Evolutionary conservation across 2,113 vertebrate species (phyloP), one percentile per base, ranked within the genome.

Genomic region (Scortum barcoo): DNA sequence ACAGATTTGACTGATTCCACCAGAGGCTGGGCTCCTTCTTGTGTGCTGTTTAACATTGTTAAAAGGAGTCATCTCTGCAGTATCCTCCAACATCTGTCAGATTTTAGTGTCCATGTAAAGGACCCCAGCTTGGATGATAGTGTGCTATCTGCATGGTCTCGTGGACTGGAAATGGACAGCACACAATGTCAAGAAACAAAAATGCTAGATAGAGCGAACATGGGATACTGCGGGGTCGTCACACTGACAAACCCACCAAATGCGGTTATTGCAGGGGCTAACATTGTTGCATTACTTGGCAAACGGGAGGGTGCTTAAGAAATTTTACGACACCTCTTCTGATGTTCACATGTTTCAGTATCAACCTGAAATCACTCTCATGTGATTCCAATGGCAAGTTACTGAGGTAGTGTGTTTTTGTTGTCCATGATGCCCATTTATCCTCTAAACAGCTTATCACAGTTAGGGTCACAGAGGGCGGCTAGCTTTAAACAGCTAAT

Each of bases 1-100:
- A 69, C 36, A 61, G 46, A 85, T 78, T 67, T 53, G 50, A 76
- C 2, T 65, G 68, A 80, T 72, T 87, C 75, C 42, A 67, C 61
- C 61, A 20, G 81, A 76, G 51, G 61, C 7, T 54, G 28, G 60
- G 26, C 14, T 28, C 44, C 9, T 61, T 72, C 51, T 72, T 75
- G 9, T 56, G 44, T 1, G 22, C 2, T 3, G 48, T 66, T 83
- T 74, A 30, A 60, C 44, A 24, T 44, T 73, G 33, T 68, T 78
- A 36, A 66, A 72, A 71, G 24, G 28, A 65, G 17, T 13, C 5
- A 69, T 62, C 3, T 38, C 13, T 69, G 53, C 14, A 36, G 54
- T 26, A 24, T 33, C 24, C 46, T 54, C 10, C 20, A 51, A n/a
- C 9, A 36, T 48, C 8, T 46, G 40, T 57, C 42, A 51, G 10